Evolutionary conservation across 2,888 invertebrate genomes (phyloP), one percentile per base, ranked within the genome.

Genomic region (Hoplodrina blanda): DNA sequence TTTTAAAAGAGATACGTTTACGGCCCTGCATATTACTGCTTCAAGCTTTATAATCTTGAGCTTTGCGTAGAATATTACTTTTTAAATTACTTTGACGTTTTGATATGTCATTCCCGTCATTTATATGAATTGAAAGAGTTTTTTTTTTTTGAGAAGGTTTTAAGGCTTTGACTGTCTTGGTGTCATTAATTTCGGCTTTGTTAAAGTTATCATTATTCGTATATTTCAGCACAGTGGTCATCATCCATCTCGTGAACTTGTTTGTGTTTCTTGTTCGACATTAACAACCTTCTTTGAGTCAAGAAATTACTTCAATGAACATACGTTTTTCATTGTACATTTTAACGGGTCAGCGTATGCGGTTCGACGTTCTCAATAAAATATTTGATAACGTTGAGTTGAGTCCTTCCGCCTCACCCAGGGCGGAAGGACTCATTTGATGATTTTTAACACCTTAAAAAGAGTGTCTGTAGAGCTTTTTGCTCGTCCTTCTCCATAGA

Each of bases 31-130:
- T 66, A 66, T 73, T 73, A n/a, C 63, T 64, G 30, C 46, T 52
- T 64, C 41, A 52, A 60, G 54, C 56, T 54, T 59, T 46, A n/a
- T 78, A 53, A 53, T 54, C 20, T 30, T 20, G 1, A n/a, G 46
- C 55, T 75, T 78, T 50, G 50, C 33, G 55, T 17, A 19, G 19
- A 56, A 78, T 78, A 73, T 75, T 75, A 78, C 75, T 78, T 78
- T 78, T 78, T 55, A 64, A 72, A 75, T 74, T 59, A 77, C 73
- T 65, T 78, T 78, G 59, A 72, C 50, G 73, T 49, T 63, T 71
- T 63, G 49, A 73, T 73, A 49, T 73, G 46, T 65, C 65, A 73
- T 61, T 33, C 33, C 52, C 64, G 46, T 65, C 65, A 73, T 61
- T 19, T 33, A 25, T 56, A 53, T 53, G 25, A 37, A 79, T 50